Conservation (phyloP, 2,888 invertebrate genomes). For the Rhagophthalmus giganteus region DNA sequence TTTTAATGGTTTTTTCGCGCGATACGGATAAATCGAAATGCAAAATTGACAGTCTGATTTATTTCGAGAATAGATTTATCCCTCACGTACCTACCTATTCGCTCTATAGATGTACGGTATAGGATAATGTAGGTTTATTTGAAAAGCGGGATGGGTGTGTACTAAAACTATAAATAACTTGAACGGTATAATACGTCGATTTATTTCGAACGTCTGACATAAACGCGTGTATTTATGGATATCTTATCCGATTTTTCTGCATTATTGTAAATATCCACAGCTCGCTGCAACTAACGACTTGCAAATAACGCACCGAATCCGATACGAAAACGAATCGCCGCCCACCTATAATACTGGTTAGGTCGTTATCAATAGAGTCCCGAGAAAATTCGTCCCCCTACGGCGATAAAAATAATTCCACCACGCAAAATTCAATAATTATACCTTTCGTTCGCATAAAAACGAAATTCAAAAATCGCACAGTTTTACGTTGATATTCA, state of each 20-base stretch:
- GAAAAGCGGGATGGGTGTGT: constrained; percentile 46
- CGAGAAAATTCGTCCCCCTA: too few relatives aligned
- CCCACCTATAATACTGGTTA: too few relatives aligned
- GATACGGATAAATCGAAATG: constrained; percentile 16
- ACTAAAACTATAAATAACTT: constrained; percentile 50
- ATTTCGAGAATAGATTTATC: constrained; percentile 20
- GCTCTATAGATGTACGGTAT: constrained; percentile 12
- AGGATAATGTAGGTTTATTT: constrained; percentile 26
- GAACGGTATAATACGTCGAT: constrained; percentile 49
- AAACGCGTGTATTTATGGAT: constrained; percentile 42
- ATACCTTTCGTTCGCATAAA: too few relatives aligned
- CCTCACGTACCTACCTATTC: constrained; percentile 20
- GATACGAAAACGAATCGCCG: background rate
- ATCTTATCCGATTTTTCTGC: constrained; percentile 20
- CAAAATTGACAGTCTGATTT: constrained; percentile 21
- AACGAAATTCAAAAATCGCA: background rate
- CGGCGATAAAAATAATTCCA: too few relatives aligned
- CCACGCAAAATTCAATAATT: too few relatives aligned
- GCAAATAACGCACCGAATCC: background rate
- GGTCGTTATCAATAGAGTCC: too few relatives aligned
- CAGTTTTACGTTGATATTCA: too few relatives aligned
- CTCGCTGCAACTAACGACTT: constrained; percentile 5
- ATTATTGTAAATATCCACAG: constrained; percentile 13
- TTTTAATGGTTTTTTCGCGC: constrained; percentile 5
- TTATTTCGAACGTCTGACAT: constrained; percentile 46